phyloP scores from a whole-genome alignment of 2,797 vertebrate genomes.

The Heterohyrax brucei region DNA sequence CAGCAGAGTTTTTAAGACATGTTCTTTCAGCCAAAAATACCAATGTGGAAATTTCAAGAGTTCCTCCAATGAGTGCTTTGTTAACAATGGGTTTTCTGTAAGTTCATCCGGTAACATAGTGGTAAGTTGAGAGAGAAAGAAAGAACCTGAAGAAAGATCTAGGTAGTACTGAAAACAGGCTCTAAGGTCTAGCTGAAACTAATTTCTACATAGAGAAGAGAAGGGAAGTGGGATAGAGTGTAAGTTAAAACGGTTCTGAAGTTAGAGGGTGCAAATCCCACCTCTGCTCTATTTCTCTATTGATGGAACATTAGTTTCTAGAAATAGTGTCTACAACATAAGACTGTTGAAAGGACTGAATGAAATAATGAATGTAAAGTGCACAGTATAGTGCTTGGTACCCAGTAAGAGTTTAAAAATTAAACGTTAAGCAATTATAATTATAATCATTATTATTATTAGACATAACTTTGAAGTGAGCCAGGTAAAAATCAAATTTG shows the following conservation, averaged over 20 bases:
- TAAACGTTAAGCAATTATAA: background rate
- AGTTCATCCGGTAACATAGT: background rate
- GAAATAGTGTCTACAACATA: background rate
- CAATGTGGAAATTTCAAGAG: conserved; percentile 54
- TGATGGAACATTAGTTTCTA: conserved; percentile 46
- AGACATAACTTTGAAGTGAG: background rate
- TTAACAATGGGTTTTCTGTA: conserved; percentile 27
- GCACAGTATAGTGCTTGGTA: background rate
- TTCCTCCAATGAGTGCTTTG: conserved; percentile 35
- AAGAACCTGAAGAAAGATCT: conserved; percentile 46
- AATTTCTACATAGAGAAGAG: background rate
- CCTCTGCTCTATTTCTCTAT: background rate
- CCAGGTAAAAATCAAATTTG: conserved; percentile 16
- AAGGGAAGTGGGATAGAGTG: conserved; percentile 5
- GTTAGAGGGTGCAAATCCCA: conserved; percentile 45
- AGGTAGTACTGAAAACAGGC: conserved; percentile 12
- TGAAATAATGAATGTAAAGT: conserved; percentile 45
- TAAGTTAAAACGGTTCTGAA: conserved; percentile 46
- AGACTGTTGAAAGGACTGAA: conserved; percentile 36
- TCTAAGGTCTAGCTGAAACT: conserved; percentile 26
- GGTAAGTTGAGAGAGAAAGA: conserved; percentile 60
- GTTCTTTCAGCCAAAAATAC: conserved; percentile 61
- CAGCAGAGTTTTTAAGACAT: conserved; percentile 48
- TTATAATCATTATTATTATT: background rate
- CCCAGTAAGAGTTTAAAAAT: background rate